Evolutionary conservation across 2,888 invertebrate genomes (phyloP).

Genomic region (Leptopilina myrica): DNA sequence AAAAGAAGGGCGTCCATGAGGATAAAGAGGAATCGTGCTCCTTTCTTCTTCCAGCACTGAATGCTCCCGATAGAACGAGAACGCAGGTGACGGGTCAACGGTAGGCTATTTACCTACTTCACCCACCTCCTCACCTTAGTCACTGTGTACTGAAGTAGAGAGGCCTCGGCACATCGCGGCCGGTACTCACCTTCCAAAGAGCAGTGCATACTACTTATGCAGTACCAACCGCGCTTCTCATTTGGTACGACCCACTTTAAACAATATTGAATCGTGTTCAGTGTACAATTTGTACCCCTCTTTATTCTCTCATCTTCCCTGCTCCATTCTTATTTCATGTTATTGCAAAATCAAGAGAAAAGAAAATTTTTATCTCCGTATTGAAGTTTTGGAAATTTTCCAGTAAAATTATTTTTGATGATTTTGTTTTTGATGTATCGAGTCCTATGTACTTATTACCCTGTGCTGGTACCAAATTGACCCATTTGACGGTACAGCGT

Average conservation of each 20-base stretch:
- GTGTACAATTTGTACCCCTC: conserved; percentile 11
- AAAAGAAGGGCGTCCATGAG: conserved; percentile 32
- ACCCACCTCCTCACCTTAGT: conserved; percentile 65
- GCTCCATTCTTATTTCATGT: not conserved
- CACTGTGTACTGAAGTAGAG: conserved; percentile 34
- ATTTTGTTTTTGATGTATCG: too few relatives aligned
- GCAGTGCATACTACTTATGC: conserved; percentile 28
- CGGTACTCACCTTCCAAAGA: conserved; percentile 32
- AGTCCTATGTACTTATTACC: too few relatives aligned
- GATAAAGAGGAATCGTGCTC: conserved; percentile 54
- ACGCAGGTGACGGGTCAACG: conserved; percentile 76
- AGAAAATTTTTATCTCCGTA: not conserved
- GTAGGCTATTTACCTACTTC: conserved; percentile 76
- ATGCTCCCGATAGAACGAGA: conserved; percentile 76
- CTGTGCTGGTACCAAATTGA: too few relatives aligned
- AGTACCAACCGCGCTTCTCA: conserved; percentile 28
- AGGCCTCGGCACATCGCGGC: conserved; percentile 37
- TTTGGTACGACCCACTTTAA: conserved; percentile 35
- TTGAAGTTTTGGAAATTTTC: too few relatives aligned
- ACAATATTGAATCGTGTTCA: conserved; percentile 25
- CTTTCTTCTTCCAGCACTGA: conserved; percentile 62
- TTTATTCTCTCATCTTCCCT: not conserved
- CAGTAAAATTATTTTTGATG: too few relatives aligned
- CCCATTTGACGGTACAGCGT: too few relatives aligned
- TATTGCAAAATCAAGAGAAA: not conserved